A percentile compares a stretch with the other conserved stretches of the same genome.
These are phyloP conservation scores for Megalonaias nervosa DNA, from an alignment of 1,140 invertebrate genomes.

Conservation along the genomic window DNA sequence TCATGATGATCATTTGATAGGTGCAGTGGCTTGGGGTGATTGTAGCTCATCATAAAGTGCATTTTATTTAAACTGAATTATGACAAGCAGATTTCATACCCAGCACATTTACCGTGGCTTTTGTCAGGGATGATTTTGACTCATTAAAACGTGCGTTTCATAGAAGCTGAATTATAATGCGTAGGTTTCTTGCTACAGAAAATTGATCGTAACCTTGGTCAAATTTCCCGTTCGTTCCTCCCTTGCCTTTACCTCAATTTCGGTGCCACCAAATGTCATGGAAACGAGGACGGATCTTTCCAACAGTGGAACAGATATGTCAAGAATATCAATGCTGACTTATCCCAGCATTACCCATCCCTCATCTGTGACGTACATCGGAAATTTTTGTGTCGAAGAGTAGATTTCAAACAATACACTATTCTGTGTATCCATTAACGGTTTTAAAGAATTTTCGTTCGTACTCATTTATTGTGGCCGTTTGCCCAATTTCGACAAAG, in stretches of 20 bases:
- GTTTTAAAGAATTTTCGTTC: constrained; percentile 1
- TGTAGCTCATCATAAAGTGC: too few relatives aligned
- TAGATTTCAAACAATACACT: constrained; percentile 13
- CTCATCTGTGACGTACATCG: not conserved
- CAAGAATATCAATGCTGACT: constrained; percentile 11
- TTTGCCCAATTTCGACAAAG: constrained; percentile 10
- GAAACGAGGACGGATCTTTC: constrained; percentile 2
- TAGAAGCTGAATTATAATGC: too few relatives aligned
- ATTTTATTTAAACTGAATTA: too few relatives aligned
- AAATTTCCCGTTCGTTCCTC: constrained; percentile 11
- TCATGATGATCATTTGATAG: too few relatives aligned
- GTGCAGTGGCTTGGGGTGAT: too few relatives aligned
- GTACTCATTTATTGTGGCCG: not conserved
- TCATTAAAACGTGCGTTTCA: too few relatives aligned
- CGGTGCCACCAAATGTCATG: constrained; percentile 19
- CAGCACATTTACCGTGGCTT: too few relatives aligned
- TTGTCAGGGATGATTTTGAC: too few relatives aligned
- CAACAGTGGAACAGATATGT: not conserved
- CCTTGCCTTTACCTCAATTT: constrained; percentile 14
- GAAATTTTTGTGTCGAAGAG: constrained; percentile 7
- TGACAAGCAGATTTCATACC: too few relatives aligned
- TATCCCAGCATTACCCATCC: constrained; percentile 7
- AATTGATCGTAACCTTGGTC: constrained; percentile 10
- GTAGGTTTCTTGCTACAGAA: not conserved
- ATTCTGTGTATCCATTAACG: constrained; percentile 8